These are phyloP conservation scores for Leptopilina boulardi DNA, from an alignment of 1,140 invertebrate genomes.

Conservation along the genomic window DNA sequence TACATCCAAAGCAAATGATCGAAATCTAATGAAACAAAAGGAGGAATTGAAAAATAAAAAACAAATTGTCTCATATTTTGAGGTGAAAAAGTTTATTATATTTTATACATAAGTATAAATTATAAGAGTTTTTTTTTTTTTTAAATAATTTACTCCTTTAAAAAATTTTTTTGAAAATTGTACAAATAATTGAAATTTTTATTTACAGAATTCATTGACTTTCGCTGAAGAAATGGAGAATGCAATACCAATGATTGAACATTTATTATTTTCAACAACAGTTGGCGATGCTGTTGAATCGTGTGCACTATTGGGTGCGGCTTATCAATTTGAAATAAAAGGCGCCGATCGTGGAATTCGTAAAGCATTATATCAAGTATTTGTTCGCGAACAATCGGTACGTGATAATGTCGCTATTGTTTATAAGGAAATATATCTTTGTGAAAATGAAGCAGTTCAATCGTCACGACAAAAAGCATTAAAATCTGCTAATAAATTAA, in stretches of 20 bases:
- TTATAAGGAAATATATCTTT: constrained; percentile 81
- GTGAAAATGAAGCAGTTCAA: constrained; percentile 50
- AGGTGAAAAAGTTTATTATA: constrained; percentile 51
- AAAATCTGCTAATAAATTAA: constrained; percentile 54
- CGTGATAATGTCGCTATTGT: constrained; percentile 79
- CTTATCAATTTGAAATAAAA: constrained; percentile 86
- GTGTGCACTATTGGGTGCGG: constrained; percentile 89
- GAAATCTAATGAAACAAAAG: constrained; percentile 59
- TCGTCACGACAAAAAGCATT: constrained; percentile 62
- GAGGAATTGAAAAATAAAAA: constrained; percentile 64
- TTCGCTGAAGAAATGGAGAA: constrained; percentile 83
- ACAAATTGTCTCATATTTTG: constrained; percentile 68
- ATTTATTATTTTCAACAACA: constrained; percentile 85
- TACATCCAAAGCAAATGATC: constrained; percentile 41
- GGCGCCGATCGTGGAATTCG: constrained; percentile 83
- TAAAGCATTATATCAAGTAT: constrained; percentile 84
- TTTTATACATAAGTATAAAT: constrained; percentile 57
- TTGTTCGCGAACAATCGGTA: constrained; percentile 78
- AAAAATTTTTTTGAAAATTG: no score
- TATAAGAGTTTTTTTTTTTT: constrained; percentile 10
- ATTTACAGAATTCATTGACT: not conserved
- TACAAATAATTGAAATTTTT: not conserved
- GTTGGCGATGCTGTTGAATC: constrained; percentile 88
- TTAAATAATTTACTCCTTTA: no score
- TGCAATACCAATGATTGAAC: constrained; percentile 83